Evolutionary conservation across 1,140 invertebrate species (phyloP), one percentile per base, ranked within the genome.

Genomic region (Maconellicoccus hirsutus): DNA sequence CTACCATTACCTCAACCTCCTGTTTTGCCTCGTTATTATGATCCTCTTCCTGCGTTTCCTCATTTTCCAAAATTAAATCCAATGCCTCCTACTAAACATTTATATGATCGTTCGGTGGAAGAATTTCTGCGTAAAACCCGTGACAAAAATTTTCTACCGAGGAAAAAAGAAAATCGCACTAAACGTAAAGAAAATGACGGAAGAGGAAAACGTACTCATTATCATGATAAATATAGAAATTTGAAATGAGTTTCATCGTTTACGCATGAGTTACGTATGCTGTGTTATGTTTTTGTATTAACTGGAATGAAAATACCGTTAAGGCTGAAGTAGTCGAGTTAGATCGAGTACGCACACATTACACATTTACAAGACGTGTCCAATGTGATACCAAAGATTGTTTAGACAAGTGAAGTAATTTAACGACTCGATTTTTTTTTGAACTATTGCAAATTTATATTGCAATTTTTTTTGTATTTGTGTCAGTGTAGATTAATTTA

Each of bases 21-120:
- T 12, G 39, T 70, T 2, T n/a, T 69, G 38, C 70, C 70, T 23
- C 72, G 59, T 29, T 73, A 73, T 71, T 73, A 73, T 22, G 69
- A 73, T 12, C 21, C 69, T 61, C 16, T 73, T 19, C 52, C 71
- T 22, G 21, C 61, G 1, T 66, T 66, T 16, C 8, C 61, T 2
- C 61, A 66, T 26, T 66, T 66, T 23, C 25, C 61, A 4, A 66
- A 66, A 66, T 14, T 66, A 26, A 66, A 10, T 10, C 61, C 61
- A 3, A 66, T 66, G 22, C 22, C 61, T 4, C 22, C 61, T 19
- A 25, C 3, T 16, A 66, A 66, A 26, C 21, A 66, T 66, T 23
- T 66, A 22, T 66, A 66, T 22, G 22, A 66, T 19, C 21, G 61
- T 1, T 66, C 61, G 22, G 61, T 66, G 14, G 61, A 66, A 26